These are phyloP conservation scores for Dreissena rostriformis DNA, from an alignment of 1,140 invertebrate genomes.

Conservation along the genomic window DNA sequence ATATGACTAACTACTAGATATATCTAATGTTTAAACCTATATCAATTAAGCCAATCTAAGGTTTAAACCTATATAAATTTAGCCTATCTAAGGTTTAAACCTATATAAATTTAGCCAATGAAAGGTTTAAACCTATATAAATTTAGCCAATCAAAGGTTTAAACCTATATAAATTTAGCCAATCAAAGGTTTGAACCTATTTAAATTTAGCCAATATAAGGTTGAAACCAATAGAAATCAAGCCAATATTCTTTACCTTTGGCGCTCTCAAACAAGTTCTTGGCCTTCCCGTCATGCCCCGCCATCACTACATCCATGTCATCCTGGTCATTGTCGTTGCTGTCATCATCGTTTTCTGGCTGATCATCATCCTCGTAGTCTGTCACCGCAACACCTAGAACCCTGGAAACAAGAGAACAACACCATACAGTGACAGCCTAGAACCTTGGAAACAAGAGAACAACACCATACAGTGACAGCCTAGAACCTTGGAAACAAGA, in stretches of 20 bases:
- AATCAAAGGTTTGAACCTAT: too few species aligned
- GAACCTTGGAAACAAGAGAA: neutral
- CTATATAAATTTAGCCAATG: too few species aligned
- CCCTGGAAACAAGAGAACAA: conserved; percentile 20
- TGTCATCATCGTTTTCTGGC: conserved; percentile 2
- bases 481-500: neutral
- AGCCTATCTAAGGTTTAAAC: too few species aligned
- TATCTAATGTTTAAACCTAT: too few species aligned
- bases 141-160: too few species aligned
- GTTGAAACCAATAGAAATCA: neutral
- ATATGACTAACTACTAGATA: too few species aligned
- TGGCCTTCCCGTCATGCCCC: neutral
- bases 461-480: neutral
- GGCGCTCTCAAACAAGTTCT: conserved; percentile 47
- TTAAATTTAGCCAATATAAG: too few species aligned
- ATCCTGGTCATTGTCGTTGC: conserved; percentile 24
- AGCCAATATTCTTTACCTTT: conserved; percentile 25
- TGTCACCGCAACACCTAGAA: conserved; percentile 41
- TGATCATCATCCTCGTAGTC: conserved; percentile 44
- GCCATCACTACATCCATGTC: neutral
- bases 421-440: too few species aligned
- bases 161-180: too few species aligned
- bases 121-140: too few species aligned
- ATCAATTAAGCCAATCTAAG: too few species aligned
- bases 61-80: too few species aligned